These are phyloP conservation scores for Terrapene triunguis DNA, from an alignment of 2,113 vertebrate species.

Conservation along the genomic window DNA sequence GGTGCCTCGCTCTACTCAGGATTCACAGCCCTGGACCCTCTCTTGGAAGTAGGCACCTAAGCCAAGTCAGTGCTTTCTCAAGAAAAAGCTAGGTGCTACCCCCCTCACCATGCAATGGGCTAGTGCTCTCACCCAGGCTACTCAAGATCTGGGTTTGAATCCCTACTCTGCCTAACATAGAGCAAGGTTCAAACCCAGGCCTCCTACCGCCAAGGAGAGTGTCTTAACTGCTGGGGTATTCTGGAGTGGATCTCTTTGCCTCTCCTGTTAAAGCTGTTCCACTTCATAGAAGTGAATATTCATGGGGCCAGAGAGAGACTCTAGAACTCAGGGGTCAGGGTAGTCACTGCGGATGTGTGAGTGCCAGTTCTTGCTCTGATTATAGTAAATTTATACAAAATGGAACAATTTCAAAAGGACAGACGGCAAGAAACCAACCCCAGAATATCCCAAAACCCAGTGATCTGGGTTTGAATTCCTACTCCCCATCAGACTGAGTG, in stretches of 20 bases:
- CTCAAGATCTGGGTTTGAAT: not conserved
- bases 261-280: not conserved
- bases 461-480: not conserved
- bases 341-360: not conserved
- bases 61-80: not conserved
- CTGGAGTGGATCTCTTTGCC: not conserved
- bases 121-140: too few species aligned
- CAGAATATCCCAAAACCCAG: not conserved
- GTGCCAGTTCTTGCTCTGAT: not conserved
- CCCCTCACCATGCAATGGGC: too few species aligned
- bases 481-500: not conserved
- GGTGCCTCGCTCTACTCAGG: not conserved
- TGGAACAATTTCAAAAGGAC: not conserved
- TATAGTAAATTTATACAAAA: not conserved
- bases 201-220: not conserved
- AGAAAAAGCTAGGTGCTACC: too few species aligned
- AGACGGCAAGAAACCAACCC: not conserved
- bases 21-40: not conserved
- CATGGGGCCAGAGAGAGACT: not conserved
- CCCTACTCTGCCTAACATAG: not conserved
- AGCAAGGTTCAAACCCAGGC: not conserved
- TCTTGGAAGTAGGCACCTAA: not conserved
- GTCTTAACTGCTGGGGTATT: not conserved
- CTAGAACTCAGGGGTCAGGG: not conserved
- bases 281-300: not conserved